A percentile compares a stretch with the other conserved stretches of the same genome.
phyloP scores from a whole-genome alignment of 2,888 invertebrate genomes.

The Adineta ricciae region DNA sequence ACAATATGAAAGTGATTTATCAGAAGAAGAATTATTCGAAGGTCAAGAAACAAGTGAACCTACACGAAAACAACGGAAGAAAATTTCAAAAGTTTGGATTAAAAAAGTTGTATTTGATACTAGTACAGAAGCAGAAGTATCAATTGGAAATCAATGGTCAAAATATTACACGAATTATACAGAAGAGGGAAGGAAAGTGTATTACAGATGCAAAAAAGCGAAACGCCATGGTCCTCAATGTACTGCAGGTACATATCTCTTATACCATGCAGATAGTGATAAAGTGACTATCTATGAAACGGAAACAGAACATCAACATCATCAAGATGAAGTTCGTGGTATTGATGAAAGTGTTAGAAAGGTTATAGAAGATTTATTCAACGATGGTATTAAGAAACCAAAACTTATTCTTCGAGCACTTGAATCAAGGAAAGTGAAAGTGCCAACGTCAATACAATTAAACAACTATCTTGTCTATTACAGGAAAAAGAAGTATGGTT shows the following conservation, averaged over 20 bases:
- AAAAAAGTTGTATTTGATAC: background rate
- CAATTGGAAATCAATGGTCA: background rate
- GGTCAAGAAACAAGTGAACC: background rate
- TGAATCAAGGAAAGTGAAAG: background rate
- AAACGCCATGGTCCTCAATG: too few relatives aligned
- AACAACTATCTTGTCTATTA: background rate
- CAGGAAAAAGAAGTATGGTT: background rate
- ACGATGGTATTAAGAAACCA: background rate
- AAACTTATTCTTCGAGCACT: background rate
- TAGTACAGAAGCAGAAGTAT: background rate
- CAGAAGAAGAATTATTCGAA: background rate
- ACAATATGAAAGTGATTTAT: conserved; percentile 7
- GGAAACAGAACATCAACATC: too few relatives aligned
- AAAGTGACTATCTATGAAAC: too few relatives aligned
- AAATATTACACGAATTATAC: background rate
- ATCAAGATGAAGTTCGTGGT: background rate
- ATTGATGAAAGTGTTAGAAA: background rate
- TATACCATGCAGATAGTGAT: too few relatives aligned
- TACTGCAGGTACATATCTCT: too few relatives aligned
- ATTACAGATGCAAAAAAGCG: too few relatives aligned
- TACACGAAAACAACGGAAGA: too few relatives aligned
- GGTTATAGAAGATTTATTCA: background rate
- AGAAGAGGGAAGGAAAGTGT: background rate
- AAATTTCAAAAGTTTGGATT: background rate
- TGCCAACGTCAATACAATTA: background rate